phyloP scores from a whole-genome alignment of 2,888 invertebrate species.

The Sepioteuthis lessoniana region DNA sequence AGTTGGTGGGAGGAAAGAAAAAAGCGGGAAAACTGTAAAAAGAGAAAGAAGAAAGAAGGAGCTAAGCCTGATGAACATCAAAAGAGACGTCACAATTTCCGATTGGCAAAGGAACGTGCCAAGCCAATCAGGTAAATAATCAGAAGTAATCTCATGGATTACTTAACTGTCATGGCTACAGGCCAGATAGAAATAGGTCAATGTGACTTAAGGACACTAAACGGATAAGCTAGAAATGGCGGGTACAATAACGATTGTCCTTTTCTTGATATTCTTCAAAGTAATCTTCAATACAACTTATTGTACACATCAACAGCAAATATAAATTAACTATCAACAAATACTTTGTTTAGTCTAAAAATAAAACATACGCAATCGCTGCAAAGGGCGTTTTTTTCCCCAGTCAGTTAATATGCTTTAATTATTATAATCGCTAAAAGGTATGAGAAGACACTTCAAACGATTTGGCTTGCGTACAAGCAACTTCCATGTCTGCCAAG shows the following conservation, averaged over 20 bases:
- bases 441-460: no score
- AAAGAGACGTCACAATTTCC: not conserved
- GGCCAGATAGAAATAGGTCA: conserved; percentile 16
- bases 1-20: conserved; percentile 53
- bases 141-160: not conserved
- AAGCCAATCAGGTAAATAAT: not conserved
- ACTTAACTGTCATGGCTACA: not conserved
- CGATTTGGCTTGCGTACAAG: no score
- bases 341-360: no score
- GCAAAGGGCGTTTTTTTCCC: no score
- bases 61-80: no score
- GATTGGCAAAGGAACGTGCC: not conserved
- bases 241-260: not conserved
- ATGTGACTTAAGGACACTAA: not conserved
- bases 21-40: not conserved
- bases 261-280: not conserved
- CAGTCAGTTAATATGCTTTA: no score
- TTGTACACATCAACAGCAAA: not conserved
- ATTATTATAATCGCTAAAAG: no score
- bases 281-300: not conserved
- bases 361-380: no score
- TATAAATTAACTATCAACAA: no score
- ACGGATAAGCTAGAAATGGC: not conserved
- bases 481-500: no score
- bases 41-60: not conserved